Conservation (phyloP, 1,140 invertebrate species). For the Drosophila trapezifrons region DNA sequence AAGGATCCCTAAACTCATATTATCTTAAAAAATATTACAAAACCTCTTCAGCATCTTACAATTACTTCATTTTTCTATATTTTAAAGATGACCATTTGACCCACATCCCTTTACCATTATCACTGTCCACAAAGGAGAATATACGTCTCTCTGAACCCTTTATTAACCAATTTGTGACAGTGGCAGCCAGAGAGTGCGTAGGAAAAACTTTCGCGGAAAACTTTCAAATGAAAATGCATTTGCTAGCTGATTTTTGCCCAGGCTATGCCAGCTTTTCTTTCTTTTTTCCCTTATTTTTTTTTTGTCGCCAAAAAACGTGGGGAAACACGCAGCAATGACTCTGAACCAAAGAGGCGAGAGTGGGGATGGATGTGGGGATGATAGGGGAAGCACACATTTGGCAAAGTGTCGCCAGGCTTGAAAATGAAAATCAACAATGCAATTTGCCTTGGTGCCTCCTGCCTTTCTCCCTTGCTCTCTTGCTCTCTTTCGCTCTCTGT, state of each 20-base stretch:
- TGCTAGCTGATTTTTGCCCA: constrained; percentile 65
- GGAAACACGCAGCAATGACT: constrained; percentile 74
- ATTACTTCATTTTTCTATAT: background rate
- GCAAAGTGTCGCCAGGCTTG: constrained; percentile 78
- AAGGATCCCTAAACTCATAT: background rate
- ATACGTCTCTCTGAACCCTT: background rate
- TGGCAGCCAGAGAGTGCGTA: constrained; percentile 23
- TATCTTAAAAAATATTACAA: background rate
- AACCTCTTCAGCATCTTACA: background rate
- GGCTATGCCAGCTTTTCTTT: constrained; percentile 39
- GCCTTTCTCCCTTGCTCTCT: constrained; percentile 24
- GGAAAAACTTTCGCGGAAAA: constrained; percentile 53
- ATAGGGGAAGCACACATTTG: constrained; percentile 52
- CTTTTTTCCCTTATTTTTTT: constrained; percentile 29
- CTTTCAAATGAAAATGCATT: constrained; percentile 79
- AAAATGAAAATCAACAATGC: constrained; percentile 83
- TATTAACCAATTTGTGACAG: constrained; percentile 41
- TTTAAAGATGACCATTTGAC: constrained; percentile 9
- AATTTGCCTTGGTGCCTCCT: constrained; percentile 72
- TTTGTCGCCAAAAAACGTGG: constrained; percentile 54
- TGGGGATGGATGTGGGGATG: constrained; percentile 15
- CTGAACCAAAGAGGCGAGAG: constrained; percentile 5
- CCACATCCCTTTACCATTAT: background rate
- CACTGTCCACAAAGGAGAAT: constrained; percentile 6
- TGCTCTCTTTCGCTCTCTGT: background rate